Evolutionary conservation across 2,888 invertebrate genomes (phyloP).

Genomic region (Chaetogeoica ovagalla): DNA sequence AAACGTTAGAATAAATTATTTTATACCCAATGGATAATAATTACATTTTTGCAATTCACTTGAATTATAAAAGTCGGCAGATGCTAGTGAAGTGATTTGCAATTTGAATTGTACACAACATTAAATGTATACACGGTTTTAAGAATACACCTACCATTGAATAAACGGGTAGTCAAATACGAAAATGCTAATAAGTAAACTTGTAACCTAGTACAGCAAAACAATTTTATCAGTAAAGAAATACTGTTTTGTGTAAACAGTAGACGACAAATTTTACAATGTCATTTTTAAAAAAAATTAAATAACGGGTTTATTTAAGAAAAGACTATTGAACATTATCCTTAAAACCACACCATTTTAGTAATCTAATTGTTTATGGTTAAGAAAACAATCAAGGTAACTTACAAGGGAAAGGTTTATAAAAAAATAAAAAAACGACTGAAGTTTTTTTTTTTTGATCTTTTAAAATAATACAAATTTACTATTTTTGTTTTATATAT

Average conservation of each 20-base stretch:
- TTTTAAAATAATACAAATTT: constrained; percentile 46
- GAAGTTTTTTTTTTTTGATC: constrained; percentile 35
- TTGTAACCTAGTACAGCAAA: too few species aligned
- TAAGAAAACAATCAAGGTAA: constrained; percentile 44
- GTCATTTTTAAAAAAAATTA: neutral
- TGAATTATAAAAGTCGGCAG: neutral
- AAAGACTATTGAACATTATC: neutral
- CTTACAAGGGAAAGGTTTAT: constrained; percentile 51
- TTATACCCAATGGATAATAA: too few species aligned
- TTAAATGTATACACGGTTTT: too few species aligned
- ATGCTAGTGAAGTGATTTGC: neutral
- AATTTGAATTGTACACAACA: too few species aligned
- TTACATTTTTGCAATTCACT: too few species aligned
- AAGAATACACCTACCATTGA: too few species aligned
- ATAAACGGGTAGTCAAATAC: too few species aligned
- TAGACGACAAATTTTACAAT: neutral
- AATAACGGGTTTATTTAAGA: neutral
- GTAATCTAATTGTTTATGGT: constrained; percentile 26
- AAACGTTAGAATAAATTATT: too few species aligned
- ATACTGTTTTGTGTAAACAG: neutral
- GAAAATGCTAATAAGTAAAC: too few species aligned
- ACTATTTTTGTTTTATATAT: constrained; percentile 38
- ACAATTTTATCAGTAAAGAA: neutral
- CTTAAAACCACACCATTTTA: constrained; percentile 23
- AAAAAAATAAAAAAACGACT: constrained; percentile 49